Percentiles rank a stretch among this genome's conserved stretches.
Conservation (phyloP, 2,113 vertebrate genomes). For the Rhynchomys soricoides region DNA sequence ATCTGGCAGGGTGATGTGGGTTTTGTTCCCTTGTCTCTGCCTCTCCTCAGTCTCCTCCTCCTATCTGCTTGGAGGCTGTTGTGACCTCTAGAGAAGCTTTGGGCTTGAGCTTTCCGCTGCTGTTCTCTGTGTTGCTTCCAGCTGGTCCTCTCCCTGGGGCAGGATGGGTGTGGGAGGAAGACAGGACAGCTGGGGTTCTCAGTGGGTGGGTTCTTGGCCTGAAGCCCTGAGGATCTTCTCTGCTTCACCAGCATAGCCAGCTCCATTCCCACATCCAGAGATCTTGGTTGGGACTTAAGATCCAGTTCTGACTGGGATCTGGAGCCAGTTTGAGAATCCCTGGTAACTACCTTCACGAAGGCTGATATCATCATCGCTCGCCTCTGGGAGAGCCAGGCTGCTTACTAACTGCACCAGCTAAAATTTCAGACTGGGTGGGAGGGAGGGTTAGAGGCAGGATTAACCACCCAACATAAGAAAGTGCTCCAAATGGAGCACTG, state of each 20-base stretch:
- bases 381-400: not conserved
- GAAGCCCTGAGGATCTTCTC: slow-evolving; percentile 44
- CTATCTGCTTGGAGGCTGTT: not conserved
- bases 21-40: not conserved
- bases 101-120: not conserved
- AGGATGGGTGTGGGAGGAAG: slow-evolving; percentile 71
- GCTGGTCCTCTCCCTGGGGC: slow-evolving; percentile 69
- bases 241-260: slow-evolving; percentile 12
- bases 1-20: not conserved
- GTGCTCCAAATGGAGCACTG: not conserved
- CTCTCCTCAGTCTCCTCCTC: not conserved
- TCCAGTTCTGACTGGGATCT: not conserved
- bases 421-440: not conserved
- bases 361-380: not conserved
- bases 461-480: not conserved
- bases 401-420: not conserved
- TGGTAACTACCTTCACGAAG: not conserved
- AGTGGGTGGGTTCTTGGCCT: slow-evolving; percentile 69
- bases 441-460: not conserved
- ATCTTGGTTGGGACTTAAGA: not conserved
- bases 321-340: not conserved
- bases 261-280: not conserved
- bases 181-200: slow-evolving; percentile 67
- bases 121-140: slow-evolving; percentile 65
- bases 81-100: slow-evolving; percentile 46